A percentile compares a stretch with the other conserved stretches of the same genome.
phyloP scores from a whole-genome alignment of 92 coral and sea anemone genomes.

The Bergia puertoricense region DNA sequence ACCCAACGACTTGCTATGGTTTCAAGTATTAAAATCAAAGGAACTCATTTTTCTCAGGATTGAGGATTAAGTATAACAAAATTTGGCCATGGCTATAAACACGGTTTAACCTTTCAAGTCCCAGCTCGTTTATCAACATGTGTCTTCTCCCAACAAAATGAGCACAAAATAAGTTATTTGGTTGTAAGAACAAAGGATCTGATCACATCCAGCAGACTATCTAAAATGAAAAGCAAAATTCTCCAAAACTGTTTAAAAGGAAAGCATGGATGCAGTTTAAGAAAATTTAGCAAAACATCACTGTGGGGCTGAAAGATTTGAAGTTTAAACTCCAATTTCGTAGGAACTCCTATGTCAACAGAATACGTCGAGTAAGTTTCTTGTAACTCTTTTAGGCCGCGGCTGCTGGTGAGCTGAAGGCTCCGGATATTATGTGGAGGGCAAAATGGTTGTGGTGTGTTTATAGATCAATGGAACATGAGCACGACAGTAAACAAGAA shows the following conservation, averaged over 20 bases:
- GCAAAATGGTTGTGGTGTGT: constrained; percentile 88
- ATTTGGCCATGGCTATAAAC: background rate
- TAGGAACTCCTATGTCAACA: background rate
- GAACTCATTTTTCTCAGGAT: background rate
- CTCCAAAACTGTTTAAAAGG: too few relatives aligned
- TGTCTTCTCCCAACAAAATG: too few relatives aligned
- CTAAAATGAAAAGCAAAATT: too few relatives aligned
- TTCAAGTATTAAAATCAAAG: background rate
- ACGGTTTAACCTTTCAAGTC: too few relatives aligned
- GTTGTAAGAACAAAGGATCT: too few relatives aligned
- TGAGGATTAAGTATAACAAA: background rate
- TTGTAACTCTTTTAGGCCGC: background rate
- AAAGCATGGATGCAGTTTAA: too few relatives aligned
- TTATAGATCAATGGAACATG: constrained; percentile 80
- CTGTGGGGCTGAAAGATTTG: too few relatives aligned
- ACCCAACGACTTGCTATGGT: too few relatives aligned
- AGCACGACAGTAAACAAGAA: constrained; percentile 83
- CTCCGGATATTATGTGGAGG: constrained; percentile 58
- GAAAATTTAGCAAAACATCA: too few relatives aligned
- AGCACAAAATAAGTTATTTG: too few relatives aligned
- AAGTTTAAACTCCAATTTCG: background rate
- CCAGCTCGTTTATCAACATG: too few relatives aligned
- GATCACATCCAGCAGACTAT: too few relatives aligned
- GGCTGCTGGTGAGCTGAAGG: constrained; percentile 9
- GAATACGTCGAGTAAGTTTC: background rate